A percentile compares a stretch with the other conserved stretches of the same genome.
phyloP scores from a whole-genome alignment of 2,113 vertebrate species.

The Corythoichthys haematopterus region DNA sequence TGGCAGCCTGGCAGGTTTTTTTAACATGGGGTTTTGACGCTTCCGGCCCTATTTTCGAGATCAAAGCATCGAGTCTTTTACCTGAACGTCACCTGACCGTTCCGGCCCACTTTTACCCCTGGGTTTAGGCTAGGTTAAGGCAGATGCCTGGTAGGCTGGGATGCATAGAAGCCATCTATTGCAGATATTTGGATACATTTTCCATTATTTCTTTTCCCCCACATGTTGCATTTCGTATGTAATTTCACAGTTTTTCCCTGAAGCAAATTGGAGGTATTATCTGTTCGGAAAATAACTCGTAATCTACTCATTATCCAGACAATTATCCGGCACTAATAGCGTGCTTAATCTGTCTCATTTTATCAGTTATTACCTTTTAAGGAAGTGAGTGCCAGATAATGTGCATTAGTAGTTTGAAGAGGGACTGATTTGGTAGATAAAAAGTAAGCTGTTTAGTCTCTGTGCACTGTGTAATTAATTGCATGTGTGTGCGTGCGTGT shows the following conservation, averaged over 20 bases:
- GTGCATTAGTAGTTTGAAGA: constrained; percentile 44
- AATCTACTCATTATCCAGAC: constrained; percentile 67
- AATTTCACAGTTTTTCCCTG: constrained; percentile 35
- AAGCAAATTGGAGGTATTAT: constrained; percentile 51
- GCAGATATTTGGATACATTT: constrained; percentile 2
- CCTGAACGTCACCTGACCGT: no score
- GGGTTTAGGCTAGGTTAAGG: no score
- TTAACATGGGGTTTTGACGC: no score
- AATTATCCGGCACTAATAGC: constrained; percentile 65
- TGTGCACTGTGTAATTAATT: constrained; percentile 9
- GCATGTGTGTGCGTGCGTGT: constrained; percentile 1
- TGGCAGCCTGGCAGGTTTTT: no score
- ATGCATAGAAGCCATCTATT: constrained; percentile 11
- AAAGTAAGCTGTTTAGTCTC: constrained; percentile 52
- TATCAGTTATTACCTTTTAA: constrained; percentile 67
- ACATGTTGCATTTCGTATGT: constrained; percentile 15
- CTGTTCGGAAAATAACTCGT: constrained; percentile 59
- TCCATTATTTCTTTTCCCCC: constrained; percentile 8
- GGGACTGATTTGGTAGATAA: constrained; percentile 53
- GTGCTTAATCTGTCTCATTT: constrained; percentile 67
- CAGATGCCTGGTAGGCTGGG: background rate
- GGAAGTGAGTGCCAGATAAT: constrained; percentile 50
- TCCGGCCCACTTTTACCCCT: no score
- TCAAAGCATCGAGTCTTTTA: no score
- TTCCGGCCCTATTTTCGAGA: no score